Evolutionary conservation across 2,113 vertebrate genomes (phyloP).

Genomic region (Syrmaticus mikado): DNA sequence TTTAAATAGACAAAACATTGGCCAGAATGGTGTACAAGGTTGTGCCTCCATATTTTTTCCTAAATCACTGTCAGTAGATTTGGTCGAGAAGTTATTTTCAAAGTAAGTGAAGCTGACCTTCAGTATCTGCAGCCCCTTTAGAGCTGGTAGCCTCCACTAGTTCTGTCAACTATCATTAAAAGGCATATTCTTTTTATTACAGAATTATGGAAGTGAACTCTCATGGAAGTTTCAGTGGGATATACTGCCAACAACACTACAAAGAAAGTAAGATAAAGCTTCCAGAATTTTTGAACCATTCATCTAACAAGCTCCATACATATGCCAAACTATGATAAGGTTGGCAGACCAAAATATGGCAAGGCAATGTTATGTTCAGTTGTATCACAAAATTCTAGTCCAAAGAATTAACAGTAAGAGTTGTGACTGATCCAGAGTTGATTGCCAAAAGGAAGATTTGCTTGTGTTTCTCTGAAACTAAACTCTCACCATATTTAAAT

Average conservation of each 20-base stretch:
- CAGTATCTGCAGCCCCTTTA: background rate
- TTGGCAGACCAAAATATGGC: background rate
- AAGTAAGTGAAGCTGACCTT: background rate
- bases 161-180: background rate
- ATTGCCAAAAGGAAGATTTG: background rate
- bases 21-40: background rate
- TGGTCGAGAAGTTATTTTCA: background rate
- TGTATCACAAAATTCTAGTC: background rate
- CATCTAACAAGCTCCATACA: background rate
- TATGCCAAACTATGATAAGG: background rate
- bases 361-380: background rate
- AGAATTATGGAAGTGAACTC: background rate
- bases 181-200: background rate
- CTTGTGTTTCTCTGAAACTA: background rate
- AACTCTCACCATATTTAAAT: background rate
- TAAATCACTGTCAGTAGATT: background rate
- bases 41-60: background rate
- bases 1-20: background rate
- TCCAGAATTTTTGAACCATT: background rate
- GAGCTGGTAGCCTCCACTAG: background rate
- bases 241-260: background rate
- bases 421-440: background rate
- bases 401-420: background rate
- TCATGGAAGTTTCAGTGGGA: background rate
- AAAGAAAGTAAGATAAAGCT: background rate